Conservation (phyloP, 2,113 vertebrate genomes). For the Chaetorhynchus papuensis region DNA sequence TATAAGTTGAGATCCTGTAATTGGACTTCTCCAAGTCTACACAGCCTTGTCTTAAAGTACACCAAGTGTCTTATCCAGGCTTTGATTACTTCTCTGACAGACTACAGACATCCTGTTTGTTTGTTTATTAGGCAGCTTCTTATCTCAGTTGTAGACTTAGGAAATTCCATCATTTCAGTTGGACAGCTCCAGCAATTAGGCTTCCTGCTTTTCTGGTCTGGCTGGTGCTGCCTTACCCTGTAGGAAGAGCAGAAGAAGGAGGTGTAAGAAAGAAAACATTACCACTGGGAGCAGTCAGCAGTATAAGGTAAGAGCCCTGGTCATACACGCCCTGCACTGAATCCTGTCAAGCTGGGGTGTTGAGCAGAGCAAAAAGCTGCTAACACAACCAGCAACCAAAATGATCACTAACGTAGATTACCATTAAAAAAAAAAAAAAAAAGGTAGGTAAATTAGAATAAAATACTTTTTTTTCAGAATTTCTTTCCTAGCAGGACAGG, state of each 20-base stretch:
- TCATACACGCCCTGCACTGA: fast-evolving
- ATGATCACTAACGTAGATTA: not conserved
- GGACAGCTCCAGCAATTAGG: not conserved
- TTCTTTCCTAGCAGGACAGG: not conserved
- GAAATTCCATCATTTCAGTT: not conserved
- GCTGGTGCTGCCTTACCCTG: not conserved
- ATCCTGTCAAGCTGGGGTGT: not conserved
- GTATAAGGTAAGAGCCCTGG: not conserved
- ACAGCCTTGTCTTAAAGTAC: not conserved
- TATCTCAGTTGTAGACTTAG: not conserved
- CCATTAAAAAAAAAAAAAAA: not conserved
- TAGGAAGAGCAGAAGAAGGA: not conserved
- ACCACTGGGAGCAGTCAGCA: not conserved
- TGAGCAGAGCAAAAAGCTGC: not conserved
- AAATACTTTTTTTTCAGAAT: not conserved
- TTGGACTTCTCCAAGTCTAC: not conserved
- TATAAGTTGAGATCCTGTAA: not conserved
- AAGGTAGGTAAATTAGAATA: not conserved
- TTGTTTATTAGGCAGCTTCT: not conserved
- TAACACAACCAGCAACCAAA: not conserved
- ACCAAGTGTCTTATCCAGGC: not conserved
- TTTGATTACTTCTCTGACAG: not conserved
- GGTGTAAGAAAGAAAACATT: not conserved
- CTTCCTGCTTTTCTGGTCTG: not conserved
- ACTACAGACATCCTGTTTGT: not conserved